These are phyloP conservation scores for Pagrus major DNA, from an alignment of 2,113 vertebrate species.

Conservation along the genomic window DNA sequence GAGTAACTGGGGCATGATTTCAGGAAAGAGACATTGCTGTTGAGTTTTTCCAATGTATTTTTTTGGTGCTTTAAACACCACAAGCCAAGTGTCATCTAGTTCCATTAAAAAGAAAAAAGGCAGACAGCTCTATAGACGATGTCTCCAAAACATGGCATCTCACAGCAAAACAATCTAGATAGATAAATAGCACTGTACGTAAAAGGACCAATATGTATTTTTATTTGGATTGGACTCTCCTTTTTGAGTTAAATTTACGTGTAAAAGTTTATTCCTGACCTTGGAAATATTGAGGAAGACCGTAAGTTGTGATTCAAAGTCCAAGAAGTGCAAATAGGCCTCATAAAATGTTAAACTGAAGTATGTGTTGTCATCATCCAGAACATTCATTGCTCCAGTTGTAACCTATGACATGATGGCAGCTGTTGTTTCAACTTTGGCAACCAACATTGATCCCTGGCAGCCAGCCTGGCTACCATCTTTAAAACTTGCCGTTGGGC, in stretches of 20 bases:
- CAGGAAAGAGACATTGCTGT: no score
- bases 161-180: no score
- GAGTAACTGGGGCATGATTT: no score
- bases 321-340: neutral
- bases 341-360: slow-evolving; percentile 1
- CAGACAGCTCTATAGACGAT: no score
- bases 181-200: no score
- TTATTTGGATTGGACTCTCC: no score
- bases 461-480: slow-evolving; percentile 28
- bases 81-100: no score
- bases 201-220: no score
- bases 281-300: neutral
- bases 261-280: neutral
- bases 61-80: neutral
- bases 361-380: neutral
- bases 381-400: slow-evolving; percentile 3
- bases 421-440: slow-evolving; percentile 31
- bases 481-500: slow-evolving; percentile 24
- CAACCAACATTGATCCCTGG: slow-evolving; percentile 20
- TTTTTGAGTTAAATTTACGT: neutral
- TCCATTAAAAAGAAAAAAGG: no score
- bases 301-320: neutral
- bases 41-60: no score
- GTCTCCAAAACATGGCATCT: no score
- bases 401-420: slow-evolving; percentile 35